Evolutionary conservation across 1,140 invertebrate species (phyloP).

Genomic region (Drosophila kurseongensis): DNA sequence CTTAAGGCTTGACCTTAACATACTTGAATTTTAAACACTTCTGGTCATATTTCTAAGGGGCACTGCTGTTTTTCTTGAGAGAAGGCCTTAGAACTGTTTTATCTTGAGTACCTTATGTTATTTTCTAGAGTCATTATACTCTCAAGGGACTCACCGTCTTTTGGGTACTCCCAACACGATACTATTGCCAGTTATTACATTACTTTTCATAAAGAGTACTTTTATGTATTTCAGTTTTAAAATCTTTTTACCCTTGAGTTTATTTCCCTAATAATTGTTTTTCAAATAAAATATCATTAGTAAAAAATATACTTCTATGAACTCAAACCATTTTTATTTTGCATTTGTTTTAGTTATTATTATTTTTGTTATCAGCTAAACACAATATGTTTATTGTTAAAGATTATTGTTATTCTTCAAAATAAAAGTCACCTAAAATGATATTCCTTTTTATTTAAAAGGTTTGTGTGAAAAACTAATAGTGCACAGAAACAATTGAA

Average conservation of each 20-base stretch:
- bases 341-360: no score
- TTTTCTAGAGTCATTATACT: neutral
- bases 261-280: no score
- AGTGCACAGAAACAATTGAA: neutral
- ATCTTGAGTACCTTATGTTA: conserved; percentile 1
- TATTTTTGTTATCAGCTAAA: no score
- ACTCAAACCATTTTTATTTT: no score
- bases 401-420: no score
- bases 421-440: no score
- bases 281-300: no score
- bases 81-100: neutral
- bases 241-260: neutral
- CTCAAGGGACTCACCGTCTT: neutral
- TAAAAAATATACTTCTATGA: no score
- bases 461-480: no score
- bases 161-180: neutral
- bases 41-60: conserved; percentile 16
- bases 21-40: conserved; percentile 3
- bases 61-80: conserved; percentile 3
- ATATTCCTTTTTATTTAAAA: no score
- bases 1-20: conserved; percentile 14
- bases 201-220: neutral
- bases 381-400: no score
- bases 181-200: neutral
- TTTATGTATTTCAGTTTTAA: no score